A percentile compares a stretch with the other conserved stretches of the same genome.
These are phyloP conservation scores for Pachyuromys duprasi DNA, from an alignment of 2,797 vertebrate genomes.

Conservation along the genomic window DNA sequence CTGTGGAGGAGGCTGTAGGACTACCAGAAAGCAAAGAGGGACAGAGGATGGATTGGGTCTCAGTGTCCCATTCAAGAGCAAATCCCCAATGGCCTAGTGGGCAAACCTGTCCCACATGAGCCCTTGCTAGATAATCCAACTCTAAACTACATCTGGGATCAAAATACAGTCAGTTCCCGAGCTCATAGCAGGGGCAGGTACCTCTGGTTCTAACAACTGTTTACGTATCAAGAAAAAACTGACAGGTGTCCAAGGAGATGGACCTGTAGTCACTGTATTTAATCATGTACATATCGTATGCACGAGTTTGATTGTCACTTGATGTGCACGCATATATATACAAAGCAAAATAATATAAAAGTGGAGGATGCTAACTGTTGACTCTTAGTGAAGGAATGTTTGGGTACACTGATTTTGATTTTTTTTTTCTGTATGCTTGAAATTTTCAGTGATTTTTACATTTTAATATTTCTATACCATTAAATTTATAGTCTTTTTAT, in stretches of 20 bases:
- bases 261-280: background rate
- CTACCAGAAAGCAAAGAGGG: background rate
- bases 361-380: background rate
- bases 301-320: background rate
- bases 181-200: background rate
- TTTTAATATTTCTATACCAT: background rate
- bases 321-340: background rate
- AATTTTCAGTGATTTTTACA: background rate
- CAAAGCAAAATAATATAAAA: too few relatives aligned
- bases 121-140: background rate
- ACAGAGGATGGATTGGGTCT: background rate
- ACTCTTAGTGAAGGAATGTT: background rate
- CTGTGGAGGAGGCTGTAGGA: background rate
- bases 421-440: conserved; percentile 39
- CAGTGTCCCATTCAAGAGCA: background rate
- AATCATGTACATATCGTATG: background rate
- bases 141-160: background rate
- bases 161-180: background rate
- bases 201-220: background rate
- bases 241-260: background rate
- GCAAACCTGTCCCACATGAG: background rate
- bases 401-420: background rate
- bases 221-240: background rate
- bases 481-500: conserved; percentile 25
- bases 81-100: background rate